These are phyloP conservation scores for Cynaeus angustus DNA, from an alignment of 2,888 invertebrate species.

Conservation along the genomic window DNA sequence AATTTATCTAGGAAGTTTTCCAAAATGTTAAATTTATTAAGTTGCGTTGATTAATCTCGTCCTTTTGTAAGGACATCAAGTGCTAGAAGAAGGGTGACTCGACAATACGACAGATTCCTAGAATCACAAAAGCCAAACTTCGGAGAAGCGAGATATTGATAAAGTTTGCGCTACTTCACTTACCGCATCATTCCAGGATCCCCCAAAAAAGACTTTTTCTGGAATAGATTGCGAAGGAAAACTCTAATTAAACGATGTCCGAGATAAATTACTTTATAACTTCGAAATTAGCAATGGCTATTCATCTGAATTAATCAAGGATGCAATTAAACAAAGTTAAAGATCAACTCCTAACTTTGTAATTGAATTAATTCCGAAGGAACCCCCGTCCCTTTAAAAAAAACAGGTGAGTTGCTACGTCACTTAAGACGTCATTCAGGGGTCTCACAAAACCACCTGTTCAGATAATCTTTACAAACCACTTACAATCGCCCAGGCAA, in stretches of 20 bases:
- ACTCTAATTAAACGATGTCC: slow-evolving; percentile 65
- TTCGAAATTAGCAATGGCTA: slow-evolving; percentile 61
- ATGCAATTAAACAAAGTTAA: slow-evolving; percentile 62
- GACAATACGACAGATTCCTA: slow-evolving; percentile 54
- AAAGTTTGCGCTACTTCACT: slow-evolving; percentile 49
- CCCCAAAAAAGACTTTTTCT: slow-evolving; percentile 34
- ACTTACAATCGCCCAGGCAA: slow-evolving; percentile 32
- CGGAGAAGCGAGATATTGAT: slow-evolving; percentile 46
- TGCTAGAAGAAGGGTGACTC: slow-evolving; percentile 53
- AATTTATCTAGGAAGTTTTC: slow-evolving; percentile 26
- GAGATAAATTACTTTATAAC: slow-evolving; percentile 65
- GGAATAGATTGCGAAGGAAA: slow-evolving; percentile 36
- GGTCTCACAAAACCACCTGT: slow-evolving; percentile 43
- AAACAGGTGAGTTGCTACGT: slow-evolving; percentile 40
- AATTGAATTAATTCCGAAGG: slow-evolving; percentile 57
- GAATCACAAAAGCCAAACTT: slow-evolving; percentile 52
- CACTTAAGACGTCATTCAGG: slow-evolving; percentile 47
- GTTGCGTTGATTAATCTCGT: slow-evolving; percentile 45
- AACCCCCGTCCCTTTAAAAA: slow-evolving; percentile 17
- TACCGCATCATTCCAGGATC: slow-evolving; percentile 38
- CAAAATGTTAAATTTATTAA: slow-evolving; percentile 55
- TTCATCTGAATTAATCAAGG: slow-evolving; percentile 64
- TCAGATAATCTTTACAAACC: slow-evolving; percentile 43
- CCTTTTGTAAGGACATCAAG: slow-evolving; percentile 59
- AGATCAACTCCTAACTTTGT: slow-evolving; percentile 56